Percentiles rank a stretch among this genome's conserved stretches.
Conservation (phyloP, 1,140 invertebrate genomes). For the Atta colombica region DNA sequence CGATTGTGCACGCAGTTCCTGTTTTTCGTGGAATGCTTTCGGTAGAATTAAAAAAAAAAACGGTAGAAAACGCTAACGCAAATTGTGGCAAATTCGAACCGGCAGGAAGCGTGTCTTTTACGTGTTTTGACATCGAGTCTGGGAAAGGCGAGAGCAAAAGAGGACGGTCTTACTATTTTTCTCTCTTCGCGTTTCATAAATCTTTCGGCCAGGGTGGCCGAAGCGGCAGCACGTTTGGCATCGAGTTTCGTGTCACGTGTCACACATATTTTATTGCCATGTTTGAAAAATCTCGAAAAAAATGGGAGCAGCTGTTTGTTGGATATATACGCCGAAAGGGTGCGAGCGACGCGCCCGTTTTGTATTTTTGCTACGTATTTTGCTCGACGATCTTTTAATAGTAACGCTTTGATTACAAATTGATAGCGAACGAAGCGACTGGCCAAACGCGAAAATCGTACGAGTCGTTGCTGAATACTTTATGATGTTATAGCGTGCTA, state of each 20-base stretch:
- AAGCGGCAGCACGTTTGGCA: constrained; percentile 60
- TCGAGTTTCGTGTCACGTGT: constrained; percentile 79
- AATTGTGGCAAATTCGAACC: constrained; percentile 21
- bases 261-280: constrained; percentile 75
- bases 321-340: constrained; percentile 50
- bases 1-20: neutral
- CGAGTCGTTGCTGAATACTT: constrained; percentile 63
- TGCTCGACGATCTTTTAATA: constrained; percentile 60
- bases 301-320: constrained; percentile 72
- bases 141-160: constrained; percentile 42
- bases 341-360: constrained; percentile 52
- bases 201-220: constrained; percentile 75
- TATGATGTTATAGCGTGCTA: constrained; percentile 60
- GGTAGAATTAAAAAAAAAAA: constrained; percentile 3
- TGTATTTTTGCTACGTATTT: constrained; percentile 55
- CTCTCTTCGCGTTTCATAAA: constrained; percentile 78
- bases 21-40: neutral
- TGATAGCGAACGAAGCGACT: constrained; percentile 63
- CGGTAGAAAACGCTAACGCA: neutral
- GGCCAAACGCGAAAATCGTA: constrained; percentile 61
- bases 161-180: constrained; percentile 71
- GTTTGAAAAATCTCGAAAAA: constrained; percentile 65
- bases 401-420: constrained; percentile 64
- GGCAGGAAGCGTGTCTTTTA: constrained; percentile 21
- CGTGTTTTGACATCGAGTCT: constrained; percentile 60